phyloP scores from a whole-genome alignment of 2,113 vertebrate genomes.

The Lamprologus tigripictilis region DNA sequence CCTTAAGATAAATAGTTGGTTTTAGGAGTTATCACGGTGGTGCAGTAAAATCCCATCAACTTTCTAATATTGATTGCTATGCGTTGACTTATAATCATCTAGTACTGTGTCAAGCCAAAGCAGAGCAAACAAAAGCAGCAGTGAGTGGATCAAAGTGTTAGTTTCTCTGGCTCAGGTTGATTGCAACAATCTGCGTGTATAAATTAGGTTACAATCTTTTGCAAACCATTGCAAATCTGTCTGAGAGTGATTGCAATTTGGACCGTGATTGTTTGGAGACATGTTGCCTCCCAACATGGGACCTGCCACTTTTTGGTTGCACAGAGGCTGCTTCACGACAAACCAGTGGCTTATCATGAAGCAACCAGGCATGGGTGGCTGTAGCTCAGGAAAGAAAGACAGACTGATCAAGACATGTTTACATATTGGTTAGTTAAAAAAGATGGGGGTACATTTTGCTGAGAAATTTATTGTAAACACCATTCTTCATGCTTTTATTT shows the following conservation, averaged over 20 bases:
- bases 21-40: not conserved
- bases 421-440: not conserved
- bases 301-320: not conserved
- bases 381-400: not conserved
- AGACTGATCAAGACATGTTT: not conserved
- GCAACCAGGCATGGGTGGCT: not conserved
- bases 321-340: not conserved
- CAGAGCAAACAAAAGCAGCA: not conserved
- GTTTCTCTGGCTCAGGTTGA: not conserved
- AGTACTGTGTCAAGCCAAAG: not conserved
- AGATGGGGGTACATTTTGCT: accelerated
- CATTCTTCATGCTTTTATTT: not conserved
- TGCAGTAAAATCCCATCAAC: not conserved
- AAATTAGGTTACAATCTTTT: not conserved
- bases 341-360: accelerated
- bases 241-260: not conserved
- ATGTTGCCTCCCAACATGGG: not conserved
- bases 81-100: not conserved
- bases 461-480: not conserved
- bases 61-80: not conserved
- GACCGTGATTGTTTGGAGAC: not conserved
- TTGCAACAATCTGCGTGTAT: not conserved
- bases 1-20: not conserved
- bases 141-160: not conserved
- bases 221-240: not conserved